phyloP scores from a whole-genome alignment of 2,888 invertebrate species.

The Dasysyrphus tricinctus region DNA sequence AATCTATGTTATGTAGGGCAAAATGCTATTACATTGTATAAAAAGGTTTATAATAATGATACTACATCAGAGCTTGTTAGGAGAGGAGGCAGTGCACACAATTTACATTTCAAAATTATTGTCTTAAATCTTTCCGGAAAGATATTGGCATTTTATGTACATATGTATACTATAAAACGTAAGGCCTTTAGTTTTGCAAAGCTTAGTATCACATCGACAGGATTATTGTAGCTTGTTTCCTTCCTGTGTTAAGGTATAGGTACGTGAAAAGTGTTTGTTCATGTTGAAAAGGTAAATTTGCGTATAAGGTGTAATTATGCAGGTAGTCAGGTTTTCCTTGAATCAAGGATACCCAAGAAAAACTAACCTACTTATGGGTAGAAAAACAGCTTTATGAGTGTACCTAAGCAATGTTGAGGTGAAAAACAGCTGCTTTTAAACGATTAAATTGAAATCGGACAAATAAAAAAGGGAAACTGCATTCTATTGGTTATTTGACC shows the following conservation, averaged over 20 bases:
- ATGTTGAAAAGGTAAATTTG: slow-evolving; percentile 23
- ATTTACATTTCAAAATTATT: slow-evolving; percentile 39
- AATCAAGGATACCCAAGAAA: not conserved
- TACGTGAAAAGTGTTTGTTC: slow-evolving; percentile 1
- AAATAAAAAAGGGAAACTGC: no score
- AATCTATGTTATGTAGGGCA: not conserved
- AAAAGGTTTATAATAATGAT: slow-evolving; percentile 10
- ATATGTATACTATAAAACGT: not conserved
- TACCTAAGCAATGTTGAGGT: no score
- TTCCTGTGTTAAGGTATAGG: not conserved
- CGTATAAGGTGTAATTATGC: slow-evolving; percentile 7
- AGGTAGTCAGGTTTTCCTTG: not conserved
- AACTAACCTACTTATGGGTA: not conserved
- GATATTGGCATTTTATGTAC: slow-evolving; percentile 20
- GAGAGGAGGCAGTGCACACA: slow-evolving; percentile 7
- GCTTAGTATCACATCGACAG: slow-evolving; percentile 32
- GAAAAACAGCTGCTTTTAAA: no score
- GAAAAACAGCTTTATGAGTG: no score
- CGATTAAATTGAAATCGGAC: no score
- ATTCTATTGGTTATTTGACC: no score
- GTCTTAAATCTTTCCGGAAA: not conserved
- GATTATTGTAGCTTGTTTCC: slow-evolving; percentile 25
- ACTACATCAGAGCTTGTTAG: slow-evolving; percentile 15
- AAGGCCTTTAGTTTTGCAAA: slow-evolving; percentile 3
- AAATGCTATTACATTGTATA: not conserved